phyloP scores from a whole-genome alignment of 2,888 invertebrate species.

The Odontothrips loti region DNA sequence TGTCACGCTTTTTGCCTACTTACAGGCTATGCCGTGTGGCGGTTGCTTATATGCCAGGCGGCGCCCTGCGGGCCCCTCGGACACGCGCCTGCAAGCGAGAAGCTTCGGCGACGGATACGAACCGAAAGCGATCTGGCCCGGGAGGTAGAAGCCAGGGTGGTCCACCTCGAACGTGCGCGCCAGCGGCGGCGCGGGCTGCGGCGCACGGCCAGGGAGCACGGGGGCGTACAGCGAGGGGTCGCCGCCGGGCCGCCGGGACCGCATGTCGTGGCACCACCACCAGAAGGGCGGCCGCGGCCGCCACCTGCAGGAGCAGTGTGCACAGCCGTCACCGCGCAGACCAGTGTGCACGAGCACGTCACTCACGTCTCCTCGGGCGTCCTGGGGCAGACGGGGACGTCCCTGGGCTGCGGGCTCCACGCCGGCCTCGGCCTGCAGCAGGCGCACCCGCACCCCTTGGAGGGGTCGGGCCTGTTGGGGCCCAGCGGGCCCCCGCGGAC shows the following conservation, averaged over 20 bases:
- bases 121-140: neutral
- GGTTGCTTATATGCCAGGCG: too few relatives aligned
- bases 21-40: too few relatives aligned
- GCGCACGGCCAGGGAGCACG: neutral
- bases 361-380: neutral
- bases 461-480: neutral
- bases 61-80: neutral
- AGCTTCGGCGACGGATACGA: neutral
- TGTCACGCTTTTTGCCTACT: neutral
- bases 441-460: neutral
- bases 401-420: neutral
- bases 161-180: neutral
- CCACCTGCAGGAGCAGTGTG: neutral
- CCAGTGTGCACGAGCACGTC: neutral
- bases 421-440: neutral
- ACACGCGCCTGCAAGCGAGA: neutral
- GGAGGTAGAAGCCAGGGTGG: neutral
- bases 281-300: neutral
- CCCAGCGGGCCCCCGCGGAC: neutral
- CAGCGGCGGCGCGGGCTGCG: neutral
- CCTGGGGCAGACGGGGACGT: neutral
- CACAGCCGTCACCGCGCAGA: neutral
- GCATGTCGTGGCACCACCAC: slow-evolving; percentile 23
- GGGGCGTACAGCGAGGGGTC: neutral
- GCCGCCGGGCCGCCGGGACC: neutral